Evolutionary conservation across 2,888 invertebrate species (phyloP).

Genomic region (Metallyticus violacea): DNA sequence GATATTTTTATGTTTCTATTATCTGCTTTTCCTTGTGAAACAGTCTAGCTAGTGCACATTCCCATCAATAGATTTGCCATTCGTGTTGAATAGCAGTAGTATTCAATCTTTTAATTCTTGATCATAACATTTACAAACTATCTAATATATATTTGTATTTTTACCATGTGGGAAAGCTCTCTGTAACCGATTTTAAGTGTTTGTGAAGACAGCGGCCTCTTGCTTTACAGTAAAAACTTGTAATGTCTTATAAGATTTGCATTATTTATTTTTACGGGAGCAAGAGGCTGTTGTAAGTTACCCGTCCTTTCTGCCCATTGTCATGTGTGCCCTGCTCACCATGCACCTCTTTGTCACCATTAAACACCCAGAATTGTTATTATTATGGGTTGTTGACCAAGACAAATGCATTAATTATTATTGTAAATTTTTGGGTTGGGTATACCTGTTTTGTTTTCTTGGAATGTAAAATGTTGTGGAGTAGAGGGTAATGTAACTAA

Average conservation of each 20-base stretch:
- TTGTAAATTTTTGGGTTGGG: not conserved
- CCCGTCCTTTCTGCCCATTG: not conserved
- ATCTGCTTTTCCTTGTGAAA: constrained; percentile 14
- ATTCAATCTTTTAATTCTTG: not conserved
- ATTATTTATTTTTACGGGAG: not conserved
- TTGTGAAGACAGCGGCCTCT: not conserved
- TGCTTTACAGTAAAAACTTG: not conserved
- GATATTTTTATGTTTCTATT: not conserved
- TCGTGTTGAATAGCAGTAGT: not conserved
- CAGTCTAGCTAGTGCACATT: constrained; percentile 6
- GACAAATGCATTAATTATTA: not conserved
- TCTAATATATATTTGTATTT: not conserved
- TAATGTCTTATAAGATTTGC: too few relatives aligned
- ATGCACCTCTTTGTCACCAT: not conserved
- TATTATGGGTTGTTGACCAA: not conserved
- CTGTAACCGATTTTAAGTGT: not conserved
- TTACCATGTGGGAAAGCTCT: not conserved
- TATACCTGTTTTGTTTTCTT: not conserved
- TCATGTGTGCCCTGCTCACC: not conserved
- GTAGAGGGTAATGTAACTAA: not conserved
- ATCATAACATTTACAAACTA: not conserved
- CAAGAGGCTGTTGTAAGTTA: not conserved
- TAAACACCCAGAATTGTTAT: not conserved
- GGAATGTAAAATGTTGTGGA: not conserved
- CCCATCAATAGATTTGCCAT: not conserved